Conservation (phyloP, 2,888 invertebrate species). For the Drosophila kambysellisi region DNA sequence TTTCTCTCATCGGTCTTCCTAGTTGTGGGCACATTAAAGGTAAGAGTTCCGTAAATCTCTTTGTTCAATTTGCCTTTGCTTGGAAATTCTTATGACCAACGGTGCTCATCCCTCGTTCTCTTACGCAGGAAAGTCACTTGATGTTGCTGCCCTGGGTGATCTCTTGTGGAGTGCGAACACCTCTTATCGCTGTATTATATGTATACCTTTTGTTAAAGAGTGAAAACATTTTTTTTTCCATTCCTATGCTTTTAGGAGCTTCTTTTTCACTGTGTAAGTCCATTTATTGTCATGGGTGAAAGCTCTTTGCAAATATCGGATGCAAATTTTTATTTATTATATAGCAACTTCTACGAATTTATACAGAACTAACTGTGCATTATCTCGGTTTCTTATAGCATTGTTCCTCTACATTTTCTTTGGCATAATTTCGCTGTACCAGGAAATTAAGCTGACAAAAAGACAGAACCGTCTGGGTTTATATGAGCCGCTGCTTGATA, state of each 20-base stretch:
- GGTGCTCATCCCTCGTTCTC: background rate
- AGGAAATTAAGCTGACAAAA: background rate
- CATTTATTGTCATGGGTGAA: background rate
- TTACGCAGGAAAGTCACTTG: background rate
- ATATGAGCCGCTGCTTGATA: background rate
- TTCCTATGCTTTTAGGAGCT: fast-evolving
- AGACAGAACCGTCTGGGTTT: background rate
- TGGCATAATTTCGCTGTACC: background rate
- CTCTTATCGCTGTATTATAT: fast-evolving
- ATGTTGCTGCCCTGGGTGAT: background rate
- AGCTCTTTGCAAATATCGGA: background rate
- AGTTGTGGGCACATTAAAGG: background rate
- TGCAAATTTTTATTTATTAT: background rate
- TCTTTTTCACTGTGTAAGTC: background rate
- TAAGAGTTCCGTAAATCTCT: background rate
- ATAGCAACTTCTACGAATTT: background rate
- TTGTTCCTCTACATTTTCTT: fast-evolving
- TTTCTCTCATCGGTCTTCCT: background rate
- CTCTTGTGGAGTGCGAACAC: fast-evolving
- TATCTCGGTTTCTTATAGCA: background rate
- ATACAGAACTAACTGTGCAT: background rate
- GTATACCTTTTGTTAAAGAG: too few relatives aligned
- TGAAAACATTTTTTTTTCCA: fast-evolving
- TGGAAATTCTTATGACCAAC: background rate
- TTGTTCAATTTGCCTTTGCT: background rate